Conservation (phyloP, 2,797 vertebrate genomes). For the Sebastes alutus region DNA sequence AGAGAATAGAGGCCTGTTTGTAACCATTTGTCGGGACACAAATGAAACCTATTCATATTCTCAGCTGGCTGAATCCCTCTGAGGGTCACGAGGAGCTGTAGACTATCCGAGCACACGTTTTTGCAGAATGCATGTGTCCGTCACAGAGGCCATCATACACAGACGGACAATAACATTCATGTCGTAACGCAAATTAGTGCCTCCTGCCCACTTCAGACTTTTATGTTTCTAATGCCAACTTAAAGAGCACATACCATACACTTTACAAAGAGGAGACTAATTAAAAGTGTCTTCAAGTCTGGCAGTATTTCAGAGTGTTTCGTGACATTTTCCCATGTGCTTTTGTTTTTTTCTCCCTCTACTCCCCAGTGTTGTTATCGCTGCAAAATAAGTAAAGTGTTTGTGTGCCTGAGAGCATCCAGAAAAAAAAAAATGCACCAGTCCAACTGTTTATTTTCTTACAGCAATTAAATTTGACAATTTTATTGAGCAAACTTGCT, state of each 20-base stretch:
- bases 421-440: constrained; percentile 6
- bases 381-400: constrained; percentile 28
- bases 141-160: constrained; percentile 20
- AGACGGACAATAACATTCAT: background rate
- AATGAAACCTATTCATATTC: constrained; percentile 37
- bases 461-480: constrained; percentile 54
- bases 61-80: constrained; percentile 7
- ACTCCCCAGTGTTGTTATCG: constrained; percentile 27
- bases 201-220: background rate
- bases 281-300: constrained; percentile 44
- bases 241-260: constrained; percentile 4
- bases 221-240: background rate
- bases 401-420: constrained; percentile 25
- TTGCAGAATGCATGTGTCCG: background rate
- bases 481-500: constrained; percentile 45
- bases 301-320: constrained; percentile 42
- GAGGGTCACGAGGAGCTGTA: constrained; percentile 4
- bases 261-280: constrained; percentile 39
- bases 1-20: background rate
- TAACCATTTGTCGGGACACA: constrained; percentile 23
- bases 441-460: constrained; percentile 53
- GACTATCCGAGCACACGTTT: background rate
- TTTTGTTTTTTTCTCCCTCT: background rate
- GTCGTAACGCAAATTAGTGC: background rate
- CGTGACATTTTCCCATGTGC: constrained; percentile 32